Percentiles rank a stretch among this genome's conserved stretches.
Evolutionary conservation across 2,113 vertebrate species (phyloP).

Genomic region (Psephotus haematonotus): DNA sequence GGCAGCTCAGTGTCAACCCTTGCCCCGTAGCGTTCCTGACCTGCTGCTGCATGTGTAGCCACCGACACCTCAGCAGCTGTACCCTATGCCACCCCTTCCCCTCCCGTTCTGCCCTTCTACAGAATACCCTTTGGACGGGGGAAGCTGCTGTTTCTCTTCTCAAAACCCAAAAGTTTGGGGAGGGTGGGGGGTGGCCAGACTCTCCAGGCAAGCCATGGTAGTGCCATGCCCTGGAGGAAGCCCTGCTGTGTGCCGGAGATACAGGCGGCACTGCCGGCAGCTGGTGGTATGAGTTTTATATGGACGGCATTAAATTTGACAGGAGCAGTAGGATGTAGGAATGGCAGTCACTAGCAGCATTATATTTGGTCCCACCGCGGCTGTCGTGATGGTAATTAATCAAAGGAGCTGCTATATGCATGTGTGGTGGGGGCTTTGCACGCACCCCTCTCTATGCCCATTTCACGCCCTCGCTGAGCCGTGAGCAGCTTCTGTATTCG

Average conservation of each 20-base stretch:
- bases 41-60: not conserved
- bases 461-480: not conserved
- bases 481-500: not conserved
- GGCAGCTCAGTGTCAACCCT: not conserved
- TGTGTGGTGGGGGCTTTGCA: not conserved
- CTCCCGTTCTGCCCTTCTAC: not conserved
- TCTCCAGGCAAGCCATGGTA: accelerated
- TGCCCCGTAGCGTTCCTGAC: accelerated
- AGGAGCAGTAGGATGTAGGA: not conserved
- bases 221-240: not conserved
- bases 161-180: not conserved
- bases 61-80: not conserved
- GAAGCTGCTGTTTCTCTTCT: not conserved
- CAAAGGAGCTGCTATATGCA: not conserved
- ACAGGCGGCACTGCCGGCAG: not conserved
- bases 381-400: not conserved
- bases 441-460: not conserved
- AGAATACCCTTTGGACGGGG: not conserved
- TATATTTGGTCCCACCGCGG: not conserved
- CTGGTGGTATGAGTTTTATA: not conserved
- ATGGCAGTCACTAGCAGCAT: not conserved
- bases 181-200: accelerated
- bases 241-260: not conserved
- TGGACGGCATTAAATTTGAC: not conserved
- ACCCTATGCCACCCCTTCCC: accelerated